Evolutionary conservation across 2,797 vertebrate genomes (phyloP), one percentile per base, ranked within the genome.

Genomic region (Sandelia bainsii): DNA sequence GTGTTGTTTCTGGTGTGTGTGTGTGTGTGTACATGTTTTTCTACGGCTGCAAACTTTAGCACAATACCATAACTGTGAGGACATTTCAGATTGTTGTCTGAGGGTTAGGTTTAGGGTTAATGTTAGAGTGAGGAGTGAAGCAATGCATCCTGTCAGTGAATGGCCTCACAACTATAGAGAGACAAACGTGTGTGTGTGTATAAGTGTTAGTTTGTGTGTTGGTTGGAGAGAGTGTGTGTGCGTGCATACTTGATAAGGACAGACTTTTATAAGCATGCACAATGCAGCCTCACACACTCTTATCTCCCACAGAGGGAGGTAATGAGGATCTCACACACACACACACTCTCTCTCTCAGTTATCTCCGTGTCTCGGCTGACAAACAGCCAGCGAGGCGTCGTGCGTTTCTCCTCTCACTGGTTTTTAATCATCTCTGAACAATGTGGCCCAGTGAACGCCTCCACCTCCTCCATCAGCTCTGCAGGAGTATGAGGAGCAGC

Each of bases 391-490:
- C 45, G 85, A 89, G 82, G 85, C 90, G 54, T 88, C 59, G 72
- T 81, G 75, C 72, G 58, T 91, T 88, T 88, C 87, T 90, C 79
- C 84, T 91, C 83, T 87, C 64, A 54, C 86, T 91, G 90, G 80
- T 90, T 89, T 92, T 91, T 92, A 88, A 92, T 91, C 86, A 90
- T 92, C 89, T 89, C 81, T 75, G 86, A 86, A 92, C 92, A 92
- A 92, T 91, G 84, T 85, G 79, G 75, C 80, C 86, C 76, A 80
- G 78, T 87, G 79, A 91, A 72, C 42, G 46, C 50, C 25, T 32
- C 56, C n/a, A 60, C 37, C 48, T 14, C 82, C 71, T 76, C 69
- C 74, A 51, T 51, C 75, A 52, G 44, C 79, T 81, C 76, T 81
- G 74, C 77, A 67, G 75, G 50, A 75, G 64, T 62, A 22, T 8